Evolutionary conservation across 1,140 invertebrate genomes (phyloP), one percentile per base, ranked within the genome.

Genomic region (Orius laevigatus): DNA sequence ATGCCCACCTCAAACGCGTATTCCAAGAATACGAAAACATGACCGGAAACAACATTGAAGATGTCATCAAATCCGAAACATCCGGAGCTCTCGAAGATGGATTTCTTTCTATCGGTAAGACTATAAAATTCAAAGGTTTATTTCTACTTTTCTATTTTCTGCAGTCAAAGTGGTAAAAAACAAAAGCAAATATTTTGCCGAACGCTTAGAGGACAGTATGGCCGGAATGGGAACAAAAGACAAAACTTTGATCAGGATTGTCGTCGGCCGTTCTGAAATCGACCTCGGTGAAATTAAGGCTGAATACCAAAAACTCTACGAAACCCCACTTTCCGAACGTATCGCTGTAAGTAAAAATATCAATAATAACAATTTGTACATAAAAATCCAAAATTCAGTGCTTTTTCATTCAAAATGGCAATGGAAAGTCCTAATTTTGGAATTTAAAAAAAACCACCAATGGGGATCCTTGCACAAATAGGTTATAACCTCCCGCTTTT

Each of bases 21-120:
- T 91, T 94, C 59, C 64, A 76, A 5, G 78, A 84, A 60, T 87
- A 81, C 58, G 80, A 84, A 63, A 69, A 73, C 45, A 55, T 87
- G 6, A 67, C 79, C 25, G 84, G 85, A 19, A 77, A 80, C 54
- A 75, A 78, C 48, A 83, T 95, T 56, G 85, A 90, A 59, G 70
- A 83, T n/a, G 76, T 84, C 3, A 85, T 95, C 58, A 80, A 85
- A 60, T 73, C 75, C 45, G 89, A 94, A 69, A 86, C 92, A 62
- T 84, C 83, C 51, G 90, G 90, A 51, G 75, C 80, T 57, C 65
- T 92, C 6, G 76, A 88, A 65, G 76, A 81, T 58, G 88, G 85
- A 34, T 79, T 91, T 59, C 66, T 90, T 41, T 81, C 87, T 55
- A 80, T 92, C 58, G 83, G 86, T 90, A 67, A 71, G 71, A 46